Conservation (phyloP, 2,888 invertebrate genomes). For the Blastobasis adustella region DNA sequence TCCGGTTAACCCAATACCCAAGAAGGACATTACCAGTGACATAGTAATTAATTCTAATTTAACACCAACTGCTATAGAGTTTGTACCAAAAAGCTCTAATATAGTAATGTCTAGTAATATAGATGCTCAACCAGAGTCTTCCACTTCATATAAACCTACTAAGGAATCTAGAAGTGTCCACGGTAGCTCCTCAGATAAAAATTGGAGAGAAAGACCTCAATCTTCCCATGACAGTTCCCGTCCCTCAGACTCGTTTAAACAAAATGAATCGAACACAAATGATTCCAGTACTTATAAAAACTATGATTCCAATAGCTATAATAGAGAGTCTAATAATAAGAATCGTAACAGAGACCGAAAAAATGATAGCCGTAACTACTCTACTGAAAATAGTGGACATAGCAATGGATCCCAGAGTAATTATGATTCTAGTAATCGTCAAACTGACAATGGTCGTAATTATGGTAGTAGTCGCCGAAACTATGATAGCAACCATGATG, state of each 20-base stretch:
- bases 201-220: slow-evolving; percentile 56
- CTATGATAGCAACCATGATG: slow-evolving; percentile 10
- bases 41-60: slow-evolving; percentile 66
- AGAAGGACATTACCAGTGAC: slow-evolving; percentile 38
- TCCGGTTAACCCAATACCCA: slow-evolving; percentile 15
- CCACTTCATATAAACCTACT: slow-evolving; percentile 20
- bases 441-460: slow-evolving; percentile 17
- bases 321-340: slow-evolving; percentile 27
- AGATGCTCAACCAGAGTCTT: slow-evolving; percentile 32
- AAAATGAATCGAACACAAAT: slow-evolving; percentile 3
- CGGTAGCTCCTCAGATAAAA: slow-evolving; percentile 41
- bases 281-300: slow-evolving; percentile 7
- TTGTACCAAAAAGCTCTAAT: slow-evolving; percentile 63
- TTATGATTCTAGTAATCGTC: slow-evolving; percentile 14
- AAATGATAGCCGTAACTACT: slow-evolving; percentile 20
- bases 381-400: slow-evolving; percentile 9
- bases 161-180: slow-evolving; percentile 23
- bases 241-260: neutral
- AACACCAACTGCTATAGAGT: slow-evolving; percentile 74
- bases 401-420: slow-evolving; percentile 16
- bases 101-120: slow-evolving; percentile 31
- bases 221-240: slow-evolving; percentile 23
- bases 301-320: slow-evolving; percentile 18
- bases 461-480: slow-evolving; percentile 14
- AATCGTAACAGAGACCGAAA: slow-evolving; percentile 23